Evolutionary conservation across 2,797 vertebrate species (phyloP), one percentile per base, ranked within the genome.

Genomic region (Huso huso): DNA sequence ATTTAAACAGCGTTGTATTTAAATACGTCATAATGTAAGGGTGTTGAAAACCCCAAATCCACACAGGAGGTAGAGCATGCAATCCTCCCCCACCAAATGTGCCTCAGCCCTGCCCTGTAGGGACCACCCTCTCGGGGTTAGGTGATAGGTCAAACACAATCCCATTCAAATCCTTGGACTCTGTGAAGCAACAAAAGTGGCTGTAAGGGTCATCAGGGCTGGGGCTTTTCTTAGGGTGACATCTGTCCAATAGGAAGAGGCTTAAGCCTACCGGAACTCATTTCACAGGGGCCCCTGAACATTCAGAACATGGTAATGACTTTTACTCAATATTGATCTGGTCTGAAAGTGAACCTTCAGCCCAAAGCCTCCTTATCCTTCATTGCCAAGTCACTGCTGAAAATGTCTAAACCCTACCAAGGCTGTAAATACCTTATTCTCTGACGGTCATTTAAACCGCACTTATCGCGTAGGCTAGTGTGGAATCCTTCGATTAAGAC

Each of bases 221-320:
- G 87, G 82, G 81, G 70, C 59, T 69, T 59, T 63, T 65, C 72
- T 69, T 61, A 70, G 69, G 77, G 73, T 71, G 72, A 74, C 75
- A 70, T 53, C 0, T 68, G 67, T 66, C 77, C 81, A 83, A 81
- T 78, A 69, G 69, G 68, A 72, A 70, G 60, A 60, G 70, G 49
- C 67, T 60, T 60, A 63, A 69, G 70, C 51, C 23, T 71, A 71
- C 71, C 68, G 73, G 77, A 68, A 78, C 77, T 72, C 64, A 71
- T 82, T 74, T 76, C 75, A 65, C 73, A 73, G 70, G 69, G 68
- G 10, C 68, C 71, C 61, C 59, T 70, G 71, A 73, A 71, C 78
- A 85, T 82, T 81, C 81, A 85, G 73, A 84, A 75, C 78, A 70
- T 77, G 81, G 82, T 86, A 80, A 84, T 84, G 81, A 82, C 84